Percentiles rank a stretch among this genome's conserved stretches.
Conservation (phyloP, 2,888 invertebrate species). For the Leptopilina syphax region DNA sequence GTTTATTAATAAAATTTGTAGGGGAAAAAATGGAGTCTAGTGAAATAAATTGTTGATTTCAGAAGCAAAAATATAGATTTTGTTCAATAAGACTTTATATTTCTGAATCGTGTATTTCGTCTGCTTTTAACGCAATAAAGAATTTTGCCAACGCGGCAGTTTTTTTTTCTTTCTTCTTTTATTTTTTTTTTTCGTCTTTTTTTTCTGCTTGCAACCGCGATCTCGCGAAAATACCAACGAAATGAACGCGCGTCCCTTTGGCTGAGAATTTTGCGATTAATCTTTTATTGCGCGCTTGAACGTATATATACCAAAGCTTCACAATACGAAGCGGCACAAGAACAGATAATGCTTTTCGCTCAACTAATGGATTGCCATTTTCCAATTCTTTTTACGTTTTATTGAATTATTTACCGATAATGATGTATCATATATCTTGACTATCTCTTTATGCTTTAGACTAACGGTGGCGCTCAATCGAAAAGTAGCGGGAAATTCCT, state of each 20-base stretch:
- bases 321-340: conserved; percentile 33
- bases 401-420: conserved; percentile 16
- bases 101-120: conserved; percentile 27
- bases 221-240: conserved; percentile 33
- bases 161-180: not conserved
- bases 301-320: not conserved
- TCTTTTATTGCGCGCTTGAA: conserved; percentile 37
- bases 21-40: too few relatives aligned
- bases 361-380: conserved; percentile 39
- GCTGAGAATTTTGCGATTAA: conserved; percentile 35
- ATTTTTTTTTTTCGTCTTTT: not conserved
- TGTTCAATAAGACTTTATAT: conserved; percentile 23
- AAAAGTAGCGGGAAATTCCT: conserved; percentile 1
- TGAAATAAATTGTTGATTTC: too few relatives aligned
- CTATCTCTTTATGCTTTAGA: not conserved
- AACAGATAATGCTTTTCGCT: conserved; percentile 30
- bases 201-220: conserved; percentile 16
- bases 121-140: conserved; percentile 34
- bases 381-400: conserved; percentile 15
- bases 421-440: not conserved
- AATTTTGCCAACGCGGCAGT: conserved; percentile 31
- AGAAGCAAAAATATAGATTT: conserved; percentile 19
- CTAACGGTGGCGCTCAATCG: not conserved
- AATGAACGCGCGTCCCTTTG: conserved; percentile 37
- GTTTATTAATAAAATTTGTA: too few relatives aligned